phyloP scores from a whole-genome alignment of 35 echinoderm and acorn worm species.

The Amphiura filiformis region DNA sequence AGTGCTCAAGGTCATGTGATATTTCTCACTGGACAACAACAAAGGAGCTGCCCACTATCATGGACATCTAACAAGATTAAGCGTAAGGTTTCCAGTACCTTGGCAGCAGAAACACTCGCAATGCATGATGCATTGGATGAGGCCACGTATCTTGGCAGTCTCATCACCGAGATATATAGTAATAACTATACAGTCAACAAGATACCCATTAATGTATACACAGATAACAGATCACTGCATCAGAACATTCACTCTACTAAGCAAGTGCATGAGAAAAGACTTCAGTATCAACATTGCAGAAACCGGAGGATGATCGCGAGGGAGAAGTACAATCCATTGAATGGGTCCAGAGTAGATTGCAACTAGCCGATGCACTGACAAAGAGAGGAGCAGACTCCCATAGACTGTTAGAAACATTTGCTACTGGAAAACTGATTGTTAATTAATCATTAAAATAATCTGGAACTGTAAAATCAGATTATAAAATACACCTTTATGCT shows the following conservation, averaged over 20 bases:
- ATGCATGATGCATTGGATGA: neutral
- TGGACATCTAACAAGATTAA: conserved; percentile 7
- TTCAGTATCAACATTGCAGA: neutral
- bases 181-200: neutral
- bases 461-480: too few species aligned
- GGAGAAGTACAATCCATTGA: neutral
- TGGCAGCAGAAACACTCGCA: neutral
- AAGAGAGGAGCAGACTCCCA: too few species aligned
- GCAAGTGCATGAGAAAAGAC: conserved; percentile 12
- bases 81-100: neutral
- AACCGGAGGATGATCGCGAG: neutral
- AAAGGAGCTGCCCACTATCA: neutral
- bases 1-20: conserved; percentile 41
- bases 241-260: conserved; percentile 5
- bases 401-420: too few species aligned
- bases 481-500: too few species aligned
- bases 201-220: neutral
- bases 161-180: neutral
- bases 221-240: neutral
- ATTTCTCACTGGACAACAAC: conserved; percentile 20
- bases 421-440: neutral
- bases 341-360: neutral
- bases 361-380: neutral
- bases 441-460: too few species aligned
- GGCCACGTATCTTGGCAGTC: neutral